Conservation (phyloP, 2,888 invertebrate species). For the Pristionchus exspectatus region DNA sequence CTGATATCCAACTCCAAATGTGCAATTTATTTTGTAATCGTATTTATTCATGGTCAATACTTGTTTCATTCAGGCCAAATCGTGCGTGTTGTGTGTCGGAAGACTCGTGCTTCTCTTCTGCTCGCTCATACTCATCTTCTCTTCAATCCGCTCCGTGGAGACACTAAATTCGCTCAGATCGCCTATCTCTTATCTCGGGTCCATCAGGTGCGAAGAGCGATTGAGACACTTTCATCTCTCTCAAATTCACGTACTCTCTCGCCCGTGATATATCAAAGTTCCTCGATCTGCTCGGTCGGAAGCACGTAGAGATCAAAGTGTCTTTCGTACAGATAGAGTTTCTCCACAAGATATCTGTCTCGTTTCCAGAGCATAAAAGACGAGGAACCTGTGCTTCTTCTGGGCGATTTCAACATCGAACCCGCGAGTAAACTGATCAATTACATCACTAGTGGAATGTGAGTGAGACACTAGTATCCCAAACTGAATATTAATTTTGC, state of each 20-base stretch:
- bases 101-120: neutral
- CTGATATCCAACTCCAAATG: too few relatives aligned
- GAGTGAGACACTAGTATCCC: neutral
- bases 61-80: neutral
- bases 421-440: slow-evolving; percentile 87
- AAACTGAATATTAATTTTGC: neutral
- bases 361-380: slow-evolving; percentile 50
- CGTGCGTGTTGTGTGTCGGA: neutral
- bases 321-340: neutral
- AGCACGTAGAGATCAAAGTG: slow-evolving; percentile 2
- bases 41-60: too few relatives aligned
- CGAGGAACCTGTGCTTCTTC: slow-evolving; percentile 86
- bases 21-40: too few relatives aligned
- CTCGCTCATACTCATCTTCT: neutral
- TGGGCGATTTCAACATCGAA: slow-evolving; percentile 93
- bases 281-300: neutral
- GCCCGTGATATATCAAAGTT: neutral
- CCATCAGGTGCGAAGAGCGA: neutral
- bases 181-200: slow-evolving; percentile 10
- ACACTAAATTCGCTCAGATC: slow-evolving; percentile 39
- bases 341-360: neutral
- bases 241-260: neutral
- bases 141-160: slow-evolving; percentile 1
- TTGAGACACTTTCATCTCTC: neutral
- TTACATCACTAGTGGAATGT: slow-evolving; percentile 84